Percentiles rank a stretch among this genome's conserved stretches.
Evolutionary conservation across 23 tunicate genomes (phyloP).

Genomic region (Pegea sp.): DNA sequence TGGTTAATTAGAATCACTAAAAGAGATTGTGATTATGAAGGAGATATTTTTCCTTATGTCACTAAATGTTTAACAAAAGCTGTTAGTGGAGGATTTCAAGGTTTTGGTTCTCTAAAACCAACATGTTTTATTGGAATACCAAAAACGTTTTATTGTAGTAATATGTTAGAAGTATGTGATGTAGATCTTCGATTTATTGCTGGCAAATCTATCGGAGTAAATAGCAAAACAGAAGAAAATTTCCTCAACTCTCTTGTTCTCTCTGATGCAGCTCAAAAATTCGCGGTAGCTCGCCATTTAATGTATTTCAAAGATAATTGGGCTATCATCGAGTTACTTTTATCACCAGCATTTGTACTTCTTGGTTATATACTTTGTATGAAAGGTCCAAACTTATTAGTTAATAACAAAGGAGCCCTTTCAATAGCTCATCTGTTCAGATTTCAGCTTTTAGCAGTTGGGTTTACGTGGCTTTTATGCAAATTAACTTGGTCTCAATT

Average conservation of each 20-base stretch:
- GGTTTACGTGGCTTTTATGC: constrained; percentile 26
- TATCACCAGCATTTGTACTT: constrained; percentile 34
- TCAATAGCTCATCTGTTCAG: constrained; percentile 5
- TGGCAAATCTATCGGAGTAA: constrained; percentile 1
- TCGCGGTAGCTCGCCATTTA: constrained; percentile 47
- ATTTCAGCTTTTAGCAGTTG: constrained; percentile 4
- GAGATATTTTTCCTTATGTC: constrained; percentile 25
- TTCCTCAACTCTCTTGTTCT: constrained; percentile 47
- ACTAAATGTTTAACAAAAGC: too few species aligned
- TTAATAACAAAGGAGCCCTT: constrained; percentile 1
- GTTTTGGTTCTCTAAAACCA: constrained; percentile 13
- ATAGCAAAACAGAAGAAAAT: constrained; percentile 23
- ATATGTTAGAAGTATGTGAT: constrained; percentile 26
- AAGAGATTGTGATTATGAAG: constrained; percentile 10
- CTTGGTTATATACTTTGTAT: constrained; percentile 32
- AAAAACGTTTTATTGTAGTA: constrained; percentile 25
- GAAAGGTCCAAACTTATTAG: constrained; percentile 3
- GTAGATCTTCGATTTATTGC: constrained; percentile 10
- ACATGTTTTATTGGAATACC: constrained; percentile 38
- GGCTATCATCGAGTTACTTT: constrained; percentile 20
- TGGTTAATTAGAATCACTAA: constrained; percentile 9
- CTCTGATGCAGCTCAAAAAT: constrained; percentile 52
- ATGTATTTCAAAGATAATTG: constrained; percentile 42
- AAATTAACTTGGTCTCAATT: constrained; percentile 22
- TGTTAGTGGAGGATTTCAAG: constrained; percentile 46